Evolutionary conservation across 2,113 vertebrate genomes (phyloP).

Genomic region (Mola mola): DNA sequence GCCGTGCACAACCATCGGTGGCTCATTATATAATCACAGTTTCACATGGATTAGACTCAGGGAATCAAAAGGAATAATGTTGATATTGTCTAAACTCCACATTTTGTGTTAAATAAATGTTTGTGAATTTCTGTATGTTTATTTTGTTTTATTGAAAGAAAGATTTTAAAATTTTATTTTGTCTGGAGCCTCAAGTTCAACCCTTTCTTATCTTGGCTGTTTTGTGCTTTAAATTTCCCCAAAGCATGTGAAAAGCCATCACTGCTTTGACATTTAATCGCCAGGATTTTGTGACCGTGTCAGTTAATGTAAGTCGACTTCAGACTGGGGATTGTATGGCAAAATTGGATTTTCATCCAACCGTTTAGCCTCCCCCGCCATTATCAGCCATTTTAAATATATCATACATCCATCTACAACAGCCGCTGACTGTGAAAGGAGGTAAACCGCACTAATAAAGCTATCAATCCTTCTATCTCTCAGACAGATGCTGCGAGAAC

Average conservation of each 20-base stretch:
- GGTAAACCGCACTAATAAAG: conserved; percentile 49
- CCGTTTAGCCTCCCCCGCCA: conserved; percentile 58
- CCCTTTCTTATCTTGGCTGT: background rate
- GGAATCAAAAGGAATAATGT: background rate
- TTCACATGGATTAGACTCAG: conserved; percentile 2
- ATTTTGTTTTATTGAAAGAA: too few relatives aligned
- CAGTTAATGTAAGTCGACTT: conserved; percentile 56
- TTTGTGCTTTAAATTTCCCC: conserved; percentile 27
- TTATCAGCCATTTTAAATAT: conserved; percentile 66
- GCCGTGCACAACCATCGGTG: conserved; percentile 27
- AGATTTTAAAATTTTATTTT: too few relatives aligned
- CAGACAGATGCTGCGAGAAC: conserved; percentile 53
- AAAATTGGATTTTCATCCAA: conserved; percentile 76
- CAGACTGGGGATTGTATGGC: conserved; percentile 58
- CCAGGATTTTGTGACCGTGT: conserved; percentile 51
- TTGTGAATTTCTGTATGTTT: too few relatives aligned
- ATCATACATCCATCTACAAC: conserved; percentile 57
- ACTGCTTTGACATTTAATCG: conserved; percentile 67
- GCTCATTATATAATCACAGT: conserved; percentile 29
- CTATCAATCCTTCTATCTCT: conserved; percentile 41
- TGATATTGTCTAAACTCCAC: background rate
- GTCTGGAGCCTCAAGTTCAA: background rate
- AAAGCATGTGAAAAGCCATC: conserved; percentile 46
- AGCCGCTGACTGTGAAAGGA: conserved; percentile 37
- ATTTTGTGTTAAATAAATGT: background rate